These are phyloP conservation scores for Blastobasis lacticolella DNA, from an alignment of 2,888 invertebrate genomes.

Conservation along the genomic window DNA sequence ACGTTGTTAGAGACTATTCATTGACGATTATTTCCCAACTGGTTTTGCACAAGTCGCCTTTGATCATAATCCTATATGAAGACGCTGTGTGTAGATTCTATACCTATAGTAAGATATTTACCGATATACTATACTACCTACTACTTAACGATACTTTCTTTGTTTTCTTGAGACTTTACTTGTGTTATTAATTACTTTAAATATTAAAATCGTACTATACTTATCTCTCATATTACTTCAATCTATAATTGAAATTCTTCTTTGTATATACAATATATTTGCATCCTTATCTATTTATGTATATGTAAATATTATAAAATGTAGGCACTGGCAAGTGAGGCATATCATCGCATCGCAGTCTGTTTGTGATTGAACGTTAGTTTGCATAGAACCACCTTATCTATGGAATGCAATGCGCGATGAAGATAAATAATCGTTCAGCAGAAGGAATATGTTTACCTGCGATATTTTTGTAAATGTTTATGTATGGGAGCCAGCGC, in stretches of 20 bases:
- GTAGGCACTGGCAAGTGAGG: constrained; percentile 8
- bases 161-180: too few relatives aligned
- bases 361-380: constrained; percentile 44
- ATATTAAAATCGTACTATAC: too few relatives aligned
- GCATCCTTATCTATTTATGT: too few relatives aligned
- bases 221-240: too few relatives aligned
- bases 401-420: constrained; percentile 51
- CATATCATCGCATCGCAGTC: constrained; percentile 36
- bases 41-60: constrained; percentile 12
- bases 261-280: too few relatives aligned
- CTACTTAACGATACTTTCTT: too few relatives aligned
- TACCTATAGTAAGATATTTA: too few relatives aligned
- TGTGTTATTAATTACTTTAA: too few relatives aligned
- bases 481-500: constrained; percentile 5
- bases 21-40: constrained; percentile 17
- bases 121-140: too few relatives aligned
- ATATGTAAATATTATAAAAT: too few relatives aligned
- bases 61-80: not conserved
- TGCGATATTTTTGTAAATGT: constrained; percentile 14
- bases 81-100: too few relatives aligned
- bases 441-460: not conserved
- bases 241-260: too few relatives aligned
- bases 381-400: constrained; percentile 44
- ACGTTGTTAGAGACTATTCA: constrained; percentile 31
- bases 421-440: constrained; percentile 34